Evolutionary conservation across 2,113 vertebrate species (phyloP).

Genomic region (Albula glossodonta): DNA sequence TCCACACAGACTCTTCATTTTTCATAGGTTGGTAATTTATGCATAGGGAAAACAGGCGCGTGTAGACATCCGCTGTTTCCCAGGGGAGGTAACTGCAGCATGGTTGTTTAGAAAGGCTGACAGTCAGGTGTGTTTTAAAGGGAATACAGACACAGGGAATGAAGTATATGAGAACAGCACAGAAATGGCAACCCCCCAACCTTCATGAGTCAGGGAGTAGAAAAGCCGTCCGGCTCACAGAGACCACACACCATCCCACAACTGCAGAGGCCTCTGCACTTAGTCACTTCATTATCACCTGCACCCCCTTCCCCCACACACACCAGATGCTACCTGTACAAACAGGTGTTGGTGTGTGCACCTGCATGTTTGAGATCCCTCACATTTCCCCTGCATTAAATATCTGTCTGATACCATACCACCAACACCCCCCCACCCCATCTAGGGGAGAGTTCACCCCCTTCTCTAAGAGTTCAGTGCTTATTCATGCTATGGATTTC

Average conservation of each 20-base stretch:
- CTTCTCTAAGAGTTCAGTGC: not conserved
- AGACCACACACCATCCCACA: not conserved
- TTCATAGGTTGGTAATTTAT: constrained; percentile 6
- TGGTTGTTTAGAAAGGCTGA: not conserved
- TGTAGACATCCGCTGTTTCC: not conserved
- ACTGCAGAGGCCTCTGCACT: not conserved
- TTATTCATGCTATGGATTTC: not conserved
- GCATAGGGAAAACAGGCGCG: not conserved
- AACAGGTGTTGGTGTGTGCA: not conserved
- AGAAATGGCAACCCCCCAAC: not conserved
- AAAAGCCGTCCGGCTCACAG: not conserved
- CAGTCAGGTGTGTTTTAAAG: not conserved
- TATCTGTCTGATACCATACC: not conserved
- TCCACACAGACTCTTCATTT: not conserved
- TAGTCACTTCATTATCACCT: not conserved
- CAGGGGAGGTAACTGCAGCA: not conserved
- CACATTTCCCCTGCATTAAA: not conserved
- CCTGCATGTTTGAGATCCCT: not conserved
- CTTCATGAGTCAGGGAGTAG: not conserved
- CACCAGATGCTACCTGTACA: not conserved
- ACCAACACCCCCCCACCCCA: no score
- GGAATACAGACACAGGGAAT: not conserved
- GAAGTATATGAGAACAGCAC: not conserved
- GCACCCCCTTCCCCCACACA: not conserved
- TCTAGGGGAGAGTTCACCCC: not conserved